A percentile compares a stretch with the other conserved stretches of the same genome.
Evolutionary conservation across 2,888 invertebrate genomes (phyloP).

Genomic region (Bellardia bayeri): DNA sequence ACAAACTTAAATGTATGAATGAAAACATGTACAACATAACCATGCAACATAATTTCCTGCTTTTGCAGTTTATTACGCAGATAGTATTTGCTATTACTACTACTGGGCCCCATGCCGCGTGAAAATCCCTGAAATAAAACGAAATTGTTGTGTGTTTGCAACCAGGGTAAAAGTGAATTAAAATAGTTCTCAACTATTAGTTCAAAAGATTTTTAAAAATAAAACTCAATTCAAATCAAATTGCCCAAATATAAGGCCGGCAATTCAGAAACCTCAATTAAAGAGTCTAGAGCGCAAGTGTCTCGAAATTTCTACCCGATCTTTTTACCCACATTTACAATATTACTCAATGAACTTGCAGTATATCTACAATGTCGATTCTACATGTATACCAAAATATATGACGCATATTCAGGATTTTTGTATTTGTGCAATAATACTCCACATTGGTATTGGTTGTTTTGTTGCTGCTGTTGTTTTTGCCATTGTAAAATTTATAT

Average conservation of each 20-base stretch:
- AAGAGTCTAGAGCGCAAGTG: neutral
- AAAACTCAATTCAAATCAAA: no score
- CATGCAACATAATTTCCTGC: neutral
- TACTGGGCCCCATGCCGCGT: constrained; percentile 13
- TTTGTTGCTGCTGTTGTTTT: constrained; percentile 46
- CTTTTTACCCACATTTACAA: neutral
- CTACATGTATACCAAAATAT: neutral
- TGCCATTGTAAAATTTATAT: constrained; percentile 65
- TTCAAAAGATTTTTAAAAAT: no score
- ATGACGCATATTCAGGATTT: neutral
- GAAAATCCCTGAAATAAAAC: constrained; percentile 60
- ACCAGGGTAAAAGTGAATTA: neutral
- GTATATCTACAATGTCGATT: neutral
- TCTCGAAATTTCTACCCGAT: neutral
- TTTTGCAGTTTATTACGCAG: constrained; percentile 44
- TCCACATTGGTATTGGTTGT: constrained; percentile 17
- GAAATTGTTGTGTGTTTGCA: constrained; percentile 15
- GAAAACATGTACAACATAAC: neutral
- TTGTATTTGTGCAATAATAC: neutral
- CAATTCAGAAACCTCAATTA: no score
- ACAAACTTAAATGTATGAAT: constrained; percentile 53
- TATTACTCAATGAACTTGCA: neutral
- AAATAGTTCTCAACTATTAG: no score
- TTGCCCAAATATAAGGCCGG: no score
- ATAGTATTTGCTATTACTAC: constrained; percentile 43